Evolutionary conservation across 1,140 invertebrate genomes (phyloP).

Genomic region (Pseudomyrmex dendroicus): DNA sequence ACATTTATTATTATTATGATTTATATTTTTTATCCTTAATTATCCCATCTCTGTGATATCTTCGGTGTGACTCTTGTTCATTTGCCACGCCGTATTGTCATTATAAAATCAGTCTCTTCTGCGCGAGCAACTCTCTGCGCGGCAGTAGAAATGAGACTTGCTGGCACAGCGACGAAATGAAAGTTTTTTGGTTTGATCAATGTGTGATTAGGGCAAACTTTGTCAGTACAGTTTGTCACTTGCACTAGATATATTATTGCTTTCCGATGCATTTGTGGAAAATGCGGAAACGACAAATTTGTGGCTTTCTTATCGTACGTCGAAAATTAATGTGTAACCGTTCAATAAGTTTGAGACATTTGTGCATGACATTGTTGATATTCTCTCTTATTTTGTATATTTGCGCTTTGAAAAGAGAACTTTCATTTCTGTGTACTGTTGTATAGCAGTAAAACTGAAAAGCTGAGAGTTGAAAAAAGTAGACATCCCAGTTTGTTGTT

Average conservation of each 20-base stretch:
- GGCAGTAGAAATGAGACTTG: not conserved
- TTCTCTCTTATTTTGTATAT: constrained; percentile 42
- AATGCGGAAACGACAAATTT: not conserved
- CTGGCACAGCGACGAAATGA: constrained; percentile 45
- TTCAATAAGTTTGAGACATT: constrained; percentile 32
- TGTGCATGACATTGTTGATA: constrained; percentile 37
- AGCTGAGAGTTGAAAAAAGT: not conserved
- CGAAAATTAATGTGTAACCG: constrained; percentile 34
- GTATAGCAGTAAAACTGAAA: constrained; percentile 13
- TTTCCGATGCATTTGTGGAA: constrained; percentile 5
- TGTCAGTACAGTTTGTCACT: not conserved
- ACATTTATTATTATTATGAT: not conserved
- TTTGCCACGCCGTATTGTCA: constrained; percentile 20
- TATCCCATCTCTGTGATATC: constrained; percentile 22
- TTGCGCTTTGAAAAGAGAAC: constrained; percentile 45
- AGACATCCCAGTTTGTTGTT: not conserved
- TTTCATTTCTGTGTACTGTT: constrained; percentile 52
- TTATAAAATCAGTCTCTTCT: constrained; percentile 24
- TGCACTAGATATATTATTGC: constrained; percentile 19
- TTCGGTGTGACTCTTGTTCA: constrained; percentile 44
- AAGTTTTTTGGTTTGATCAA: constrained; percentile 39
- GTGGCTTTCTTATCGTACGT: constrained; percentile 15
- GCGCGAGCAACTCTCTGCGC: constrained; percentile 11
- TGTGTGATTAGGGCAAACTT: constrained; percentile 26
- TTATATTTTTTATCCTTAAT: not conserved